Evolutionary conservation across 2,797 vertebrate species (phyloP), one percentile per base, ranked within the genome.

Genomic region (Pangasius mekongensis): DNA sequence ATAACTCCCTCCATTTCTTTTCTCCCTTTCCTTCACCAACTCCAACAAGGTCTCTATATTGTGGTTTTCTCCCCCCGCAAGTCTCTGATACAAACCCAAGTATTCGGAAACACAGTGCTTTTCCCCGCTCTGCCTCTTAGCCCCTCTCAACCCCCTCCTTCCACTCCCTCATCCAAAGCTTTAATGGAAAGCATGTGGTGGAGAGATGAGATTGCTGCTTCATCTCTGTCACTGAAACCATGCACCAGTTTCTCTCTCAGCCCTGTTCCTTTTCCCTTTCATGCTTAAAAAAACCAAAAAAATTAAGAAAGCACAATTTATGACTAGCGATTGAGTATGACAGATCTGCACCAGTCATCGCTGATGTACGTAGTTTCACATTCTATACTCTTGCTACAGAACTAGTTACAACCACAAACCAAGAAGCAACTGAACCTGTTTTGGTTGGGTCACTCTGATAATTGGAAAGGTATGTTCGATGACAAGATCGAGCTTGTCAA

Each of bases 101-200:
- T 87, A 90, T 91, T 91, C 89, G 71, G 89, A 92, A 91, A 91
- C 84, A 86, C 87, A 71, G 66, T 52, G 84, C 87, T 89, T 87
- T 83, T 86, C 86, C 89, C 89, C 73, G 56, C 52, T 80, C 66
- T 89, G 87, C 84, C 88, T 82, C 87, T 90, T 83, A 91, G 88
- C 60, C 84, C 88, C 71, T 43, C 71, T 64, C 56, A 62, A 84
- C 89, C 88, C 91, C 67, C 87, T 83, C 86, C 84, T 83, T 83
- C 81, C 80, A 83, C 85, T 86, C 91, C 71, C 84, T 82, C 89
- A 88, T 89, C 86, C 85, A 88, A 91, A 88, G 80, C 62, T 85
- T 91, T 92, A 93, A 93, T 93, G 89, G 90, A 91, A 93, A 92
- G 91, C 93, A 94, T 93, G 93, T 94, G 93, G 87, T 89, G 81